These are phyloP conservation scores for Cheilosia urbana DNA, from an alignment of 2,888 invertebrate species.

Conservation along the genomic window DNA sequence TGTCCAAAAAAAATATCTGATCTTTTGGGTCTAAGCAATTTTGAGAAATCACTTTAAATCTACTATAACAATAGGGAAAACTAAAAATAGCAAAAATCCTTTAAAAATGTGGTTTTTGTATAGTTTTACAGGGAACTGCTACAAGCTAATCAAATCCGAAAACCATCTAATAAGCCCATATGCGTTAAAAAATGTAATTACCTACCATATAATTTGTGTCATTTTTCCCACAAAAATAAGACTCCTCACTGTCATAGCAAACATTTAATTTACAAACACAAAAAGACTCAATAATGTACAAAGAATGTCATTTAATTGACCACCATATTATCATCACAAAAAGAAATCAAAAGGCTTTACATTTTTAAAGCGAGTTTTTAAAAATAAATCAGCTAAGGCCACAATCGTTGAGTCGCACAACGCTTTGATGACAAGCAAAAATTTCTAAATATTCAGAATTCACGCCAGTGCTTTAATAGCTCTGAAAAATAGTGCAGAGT, in stretches of 20 bases:
- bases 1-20: too few relatives aligned
- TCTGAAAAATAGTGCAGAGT: constrained; percentile 59
- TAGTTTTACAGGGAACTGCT: too few relatives aligned
- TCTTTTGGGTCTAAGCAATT: too few relatives aligned
- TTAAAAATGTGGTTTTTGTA: too few relatives aligned
- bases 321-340: constrained; percentile 27
- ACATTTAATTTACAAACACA: constrained; percentile 16
- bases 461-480: constrained; percentile 70
- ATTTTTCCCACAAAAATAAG: not conserved
- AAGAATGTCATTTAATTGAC: constrained; percentile 43
- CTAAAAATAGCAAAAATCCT: too few relatives aligned
- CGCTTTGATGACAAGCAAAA: constrained; percentile 18
- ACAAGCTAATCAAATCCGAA: too few relatives aligned
- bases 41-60: too few relatives aligned
- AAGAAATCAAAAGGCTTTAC: constrained; percentile 52
- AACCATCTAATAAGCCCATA: too few relatives aligned
- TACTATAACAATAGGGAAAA: too few relatives aligned
- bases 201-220: not conserved
- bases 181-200: too few relatives aligned
- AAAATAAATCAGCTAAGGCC: constrained; percentile 61
- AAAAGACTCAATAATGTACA: constrained; percentile 66
- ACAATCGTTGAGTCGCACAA: constrained; percentile 63
- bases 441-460: constrained; percentile 25
- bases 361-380: constrained; percentile 62
- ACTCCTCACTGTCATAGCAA: constrained; percentile 1